Conservation (phyloP, 2,888 invertebrate genomes). For the Cistogaster globosa region DNA sequence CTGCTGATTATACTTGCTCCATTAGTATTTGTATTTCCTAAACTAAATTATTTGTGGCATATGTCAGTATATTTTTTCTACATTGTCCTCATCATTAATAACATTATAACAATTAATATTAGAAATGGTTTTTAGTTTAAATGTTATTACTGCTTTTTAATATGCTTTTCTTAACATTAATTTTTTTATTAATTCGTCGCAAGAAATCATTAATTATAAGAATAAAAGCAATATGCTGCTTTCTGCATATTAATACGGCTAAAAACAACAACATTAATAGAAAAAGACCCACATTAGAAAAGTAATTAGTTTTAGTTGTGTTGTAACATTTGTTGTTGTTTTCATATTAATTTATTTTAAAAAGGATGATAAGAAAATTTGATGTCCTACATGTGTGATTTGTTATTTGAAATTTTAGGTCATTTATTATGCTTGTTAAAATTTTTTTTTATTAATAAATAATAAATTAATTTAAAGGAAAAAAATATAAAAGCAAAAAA, state of each 20-base stretch:
- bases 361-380: neutral
- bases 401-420: slow-evolving; percentile 19
- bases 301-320: slow-evolving; percentile 46
- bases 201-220: slow-evolving; percentile 51
- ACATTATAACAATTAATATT: slow-evolving; percentile 22
- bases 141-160: slow-evolving; percentile 4
- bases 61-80: slow-evolving; percentile 21
- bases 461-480: slow-evolving; percentile 15
- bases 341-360: neutral
- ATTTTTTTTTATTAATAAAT: too few relatives aligned
- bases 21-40: too few relatives aligned
- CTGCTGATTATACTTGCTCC: too few relatives aligned
- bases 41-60: slow-evolving; percentile 25
- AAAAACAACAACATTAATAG: neutral
- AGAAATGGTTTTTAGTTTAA: slow-evolving; percentile 22
- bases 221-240: neutral
- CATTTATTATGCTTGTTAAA: slow-evolving; percentile 32
- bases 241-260: neutral
- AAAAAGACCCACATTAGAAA: slow-evolving; percentile 21
- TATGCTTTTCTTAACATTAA: neutral
- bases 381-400: neutral
- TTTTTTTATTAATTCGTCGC: slow-evolving; percentile 38
- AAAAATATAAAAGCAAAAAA: neutral
- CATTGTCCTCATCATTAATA: slow-evolving; percentile 18
- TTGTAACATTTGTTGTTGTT: slow-evolving; percentile 9